These are phyloP conservation scores for Parapsyche elsis DNA, from an alignment of 1,140 invertebrate genomes.

Conservation along the genomic window DNA sequence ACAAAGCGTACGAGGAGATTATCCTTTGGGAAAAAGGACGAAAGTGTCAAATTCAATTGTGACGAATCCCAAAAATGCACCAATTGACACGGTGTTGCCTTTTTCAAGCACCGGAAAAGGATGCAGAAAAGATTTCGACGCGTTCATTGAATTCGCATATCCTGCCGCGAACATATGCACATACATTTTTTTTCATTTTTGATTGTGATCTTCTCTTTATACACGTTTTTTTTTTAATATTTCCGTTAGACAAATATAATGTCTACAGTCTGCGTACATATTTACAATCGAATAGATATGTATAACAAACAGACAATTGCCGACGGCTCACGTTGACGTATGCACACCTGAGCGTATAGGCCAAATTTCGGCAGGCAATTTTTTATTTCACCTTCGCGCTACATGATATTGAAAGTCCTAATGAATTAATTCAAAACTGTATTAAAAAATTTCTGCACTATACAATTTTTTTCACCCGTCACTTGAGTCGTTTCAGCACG, in stretches of 20 bases:
- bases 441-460: too few species aligned
- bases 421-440: too few species aligned
- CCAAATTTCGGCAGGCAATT: neutral
- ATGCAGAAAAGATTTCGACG: neutral
- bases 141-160: neutral
- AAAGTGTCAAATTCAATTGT: constrained; percentile 14
- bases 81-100: neutral
- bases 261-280: too few species aligned
- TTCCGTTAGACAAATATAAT: too few species aligned
- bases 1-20: neutral
- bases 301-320: neutral
- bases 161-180: neutral
- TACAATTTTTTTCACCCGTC: too few species aligned
- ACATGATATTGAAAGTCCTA: too few species aligned
- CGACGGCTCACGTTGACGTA: neutral
- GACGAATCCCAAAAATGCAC: neutral
- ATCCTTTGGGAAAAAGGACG: neutral
- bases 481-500: too few species aligned
- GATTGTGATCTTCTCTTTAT: too few species aligned
- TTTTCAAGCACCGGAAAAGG: constrained; percentile 15
- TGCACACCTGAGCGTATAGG: neutral
- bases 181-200: too few species aligned
- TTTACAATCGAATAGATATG: too few species aligned
- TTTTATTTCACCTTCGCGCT: too few species aligned
- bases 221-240: too few species aligned